Base-by-base conservation (phyloP, 2,888 invertebrate genomes). In the Zhengitettix transpicula region DNA sequence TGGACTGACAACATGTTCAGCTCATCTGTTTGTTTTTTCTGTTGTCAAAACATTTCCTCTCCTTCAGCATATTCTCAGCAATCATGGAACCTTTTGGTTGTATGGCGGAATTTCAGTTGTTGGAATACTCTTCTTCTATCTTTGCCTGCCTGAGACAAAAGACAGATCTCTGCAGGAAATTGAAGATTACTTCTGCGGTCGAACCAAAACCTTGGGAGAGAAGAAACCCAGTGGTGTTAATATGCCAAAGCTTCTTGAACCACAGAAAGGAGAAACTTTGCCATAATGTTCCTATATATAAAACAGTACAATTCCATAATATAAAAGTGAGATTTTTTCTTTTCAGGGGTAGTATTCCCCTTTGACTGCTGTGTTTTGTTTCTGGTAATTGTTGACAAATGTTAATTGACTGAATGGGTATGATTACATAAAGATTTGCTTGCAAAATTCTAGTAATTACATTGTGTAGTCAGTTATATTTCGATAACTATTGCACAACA, bases 131-230 rank as follows among this genome's bases (percentile, higher is more conserved):
- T 84, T 81, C 73, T 83, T 84, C 72, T 84, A 83, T 67, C 70
- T 79, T 62, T 83, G 74, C 67, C 71, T 84, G 10, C 83, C 84
- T 5, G 84, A 84, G 68, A 84, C 84, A 0, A 83, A 84, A 71
- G 83, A 82, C n/a, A 79, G 75, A 65, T 75, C 81, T 1, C 71
- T 84, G 1, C 84, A 84, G 68, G 84, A 84, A 69, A 84, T 84
- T 60, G 84, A 84, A 71, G 84, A 84, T 65, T 83, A 83, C 69
- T 84, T 83, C 71, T 80, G 81, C 56, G 83, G 83, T 1, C 77
- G 82, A 66, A 80, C 76, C 0, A 77, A 77, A 63, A 71, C 75
- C 0, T 69, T 83, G 16, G 56, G 56, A 10, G 55, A 44, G 14
- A 56, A 56, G 56, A 40, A 47, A 40, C 51, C 59, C 10, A 40